These are phyloP conservation scores for Thomomys bottae DNA, from an alignment of 2,113 vertebrate species.

Conservation along the genomic window DNA sequence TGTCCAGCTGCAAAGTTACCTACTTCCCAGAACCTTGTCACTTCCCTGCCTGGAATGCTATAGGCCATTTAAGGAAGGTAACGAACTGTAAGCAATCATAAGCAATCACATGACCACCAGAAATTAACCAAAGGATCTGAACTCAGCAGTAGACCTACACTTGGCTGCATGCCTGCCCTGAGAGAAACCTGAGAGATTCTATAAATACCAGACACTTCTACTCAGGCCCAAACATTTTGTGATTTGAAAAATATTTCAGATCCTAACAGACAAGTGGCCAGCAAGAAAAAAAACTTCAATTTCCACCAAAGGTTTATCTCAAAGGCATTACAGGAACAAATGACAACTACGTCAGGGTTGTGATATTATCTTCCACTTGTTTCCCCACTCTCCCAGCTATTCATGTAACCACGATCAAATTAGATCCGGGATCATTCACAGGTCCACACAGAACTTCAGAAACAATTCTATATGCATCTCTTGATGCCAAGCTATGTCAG, in stretches of 20 bases:
- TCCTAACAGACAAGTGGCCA: neutral
- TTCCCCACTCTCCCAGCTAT: neutral
- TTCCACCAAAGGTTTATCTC: slow-evolving; percentile 53
- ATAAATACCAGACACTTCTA: neutral
- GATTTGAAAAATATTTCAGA: slow-evolving; percentile 46
- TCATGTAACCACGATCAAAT: slow-evolving; percentile 10
- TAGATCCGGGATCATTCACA: neutral
- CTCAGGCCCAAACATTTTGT: neutral
- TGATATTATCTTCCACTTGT: slow-evolving; percentile 2
- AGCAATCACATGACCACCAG: neutral
- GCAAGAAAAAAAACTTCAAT: slow-evolving; percentile 43
- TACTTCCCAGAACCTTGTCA: neutral
- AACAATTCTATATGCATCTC: neutral
- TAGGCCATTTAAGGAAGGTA: neutral
- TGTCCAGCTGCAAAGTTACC: neutral
- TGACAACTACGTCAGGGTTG: slow-evolving; percentile 29
- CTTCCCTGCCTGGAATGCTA: neutral
- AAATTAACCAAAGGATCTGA: neutral
- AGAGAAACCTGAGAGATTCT: neutral
- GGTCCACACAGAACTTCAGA: neutral
- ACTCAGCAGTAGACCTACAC: neutral
- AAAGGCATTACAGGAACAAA: slow-evolving; percentile 27
- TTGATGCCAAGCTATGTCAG: neutral
- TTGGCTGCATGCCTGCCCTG: neutral
- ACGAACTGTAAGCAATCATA: neutral